Evolutionary conservation across 2,797 vertebrate genomes (phyloP).

Genomic region (Peromyscus attwateri): DNA sequence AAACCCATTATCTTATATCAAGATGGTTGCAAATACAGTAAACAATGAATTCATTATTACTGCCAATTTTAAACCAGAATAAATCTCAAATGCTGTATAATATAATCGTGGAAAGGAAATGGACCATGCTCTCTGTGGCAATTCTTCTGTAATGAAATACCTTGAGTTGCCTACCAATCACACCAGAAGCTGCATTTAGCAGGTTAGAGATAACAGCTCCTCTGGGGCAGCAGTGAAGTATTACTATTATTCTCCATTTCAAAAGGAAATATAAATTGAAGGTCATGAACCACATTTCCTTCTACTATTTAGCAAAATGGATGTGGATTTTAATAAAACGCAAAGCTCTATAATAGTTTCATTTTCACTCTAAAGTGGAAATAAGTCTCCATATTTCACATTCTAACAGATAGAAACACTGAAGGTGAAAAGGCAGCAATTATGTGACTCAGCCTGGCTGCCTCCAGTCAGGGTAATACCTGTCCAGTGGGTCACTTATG

Average conservation of each 20-base stretch:
- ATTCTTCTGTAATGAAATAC: conserved; percentile 43
- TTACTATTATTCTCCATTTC: conserved; percentile 60
- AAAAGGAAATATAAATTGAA: conserved; percentile 73
- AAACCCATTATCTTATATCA: conserved; percentile 46
- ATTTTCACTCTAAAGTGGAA: conserved; percentile 49
- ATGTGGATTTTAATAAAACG: conserved; percentile 53
- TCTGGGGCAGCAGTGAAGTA: conserved; percentile 60
- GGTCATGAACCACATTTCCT: conserved; percentile 63
- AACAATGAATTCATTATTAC: conserved; percentile 72
- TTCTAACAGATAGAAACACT: conserved; percentile 17
- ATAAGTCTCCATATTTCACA: background rate
- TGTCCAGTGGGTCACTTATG: too few species aligned
- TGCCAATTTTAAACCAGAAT: conserved; percentile 61
- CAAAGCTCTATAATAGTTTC: conserved; percentile 53
- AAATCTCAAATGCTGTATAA: conserved; percentile 51
- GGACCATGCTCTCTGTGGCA: conserved; percentile 1
- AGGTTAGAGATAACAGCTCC: conserved; percentile 49
- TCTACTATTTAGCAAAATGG: conserved; percentile 63
- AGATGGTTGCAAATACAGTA: conserved; percentile 33
- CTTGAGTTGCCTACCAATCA: conserved; percentile 66
- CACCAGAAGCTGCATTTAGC: conserved; percentile 64
- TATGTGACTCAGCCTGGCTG: background rate
- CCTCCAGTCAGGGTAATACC: background rate
- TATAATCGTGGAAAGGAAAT: conserved; percentile 52
- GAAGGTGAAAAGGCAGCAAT: background rate